Evolutionary conservation across 2,113 vertebrate genomes (phyloP), one percentile per base, ranked within the genome.

Genomic region (Lucifuga dentata): DNA sequence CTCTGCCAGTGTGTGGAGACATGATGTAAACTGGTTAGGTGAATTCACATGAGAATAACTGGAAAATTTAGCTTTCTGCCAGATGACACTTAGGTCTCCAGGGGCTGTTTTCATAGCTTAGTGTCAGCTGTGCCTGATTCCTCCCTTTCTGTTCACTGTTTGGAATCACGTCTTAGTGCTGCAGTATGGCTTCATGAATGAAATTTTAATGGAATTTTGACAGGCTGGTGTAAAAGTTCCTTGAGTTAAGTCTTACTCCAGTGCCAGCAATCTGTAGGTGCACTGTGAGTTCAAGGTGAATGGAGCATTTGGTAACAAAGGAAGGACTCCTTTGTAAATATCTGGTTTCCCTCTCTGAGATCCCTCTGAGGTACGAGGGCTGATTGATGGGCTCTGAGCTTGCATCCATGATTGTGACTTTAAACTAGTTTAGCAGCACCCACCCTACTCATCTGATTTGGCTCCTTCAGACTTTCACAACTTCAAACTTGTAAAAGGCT

Each of bases 131-230:
- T 1, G 8, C 33, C 29, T 4, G n/a, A 5, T 51, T 48, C 48
- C 45, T 73, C 35, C 20, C 11, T 33, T 61, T 62, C 57, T 43
- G 39, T 10, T 29, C 53, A 40, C 64, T 49, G 52, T 57, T 70
- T 52, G 50, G 26, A n/a, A 24, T 60, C 16, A 16, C 73, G 49
- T 60, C 70, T 49, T 44, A 61, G 17, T 1, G 2, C 35, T 26
- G 23, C 58, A 19, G n/a, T 2, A 40, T 43, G 60, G 46, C 3
- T n/a, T 59, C 24, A 63, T 36, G 21, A 46, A 72, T 72, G 0
- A 45, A 24, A 67, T 12, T 65, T 48, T 41, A 55, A 61, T 63
- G 57, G 39, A 39, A 16, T 62, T 75, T 21, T 23, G 40, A 56
- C 35, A 36, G 50, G 41, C 32, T 40, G 1, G 1, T 39, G 49